phyloP scores from a whole-genome alignment of 2,797 vertebrate species.

The Scyliorhinus canicula region DNA sequence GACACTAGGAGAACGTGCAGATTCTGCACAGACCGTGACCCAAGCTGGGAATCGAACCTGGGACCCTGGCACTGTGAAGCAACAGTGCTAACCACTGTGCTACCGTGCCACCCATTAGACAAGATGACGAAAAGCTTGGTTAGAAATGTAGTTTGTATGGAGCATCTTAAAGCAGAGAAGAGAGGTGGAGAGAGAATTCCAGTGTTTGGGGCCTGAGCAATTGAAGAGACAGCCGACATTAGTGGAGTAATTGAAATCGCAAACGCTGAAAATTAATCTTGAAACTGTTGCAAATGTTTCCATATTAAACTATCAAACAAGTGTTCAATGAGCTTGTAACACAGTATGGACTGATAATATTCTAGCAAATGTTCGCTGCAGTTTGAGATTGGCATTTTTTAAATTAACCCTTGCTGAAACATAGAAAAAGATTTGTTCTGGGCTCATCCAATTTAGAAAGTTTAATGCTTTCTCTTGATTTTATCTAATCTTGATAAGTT shows the following conservation, averaged over 20 bases:
- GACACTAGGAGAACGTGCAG: no score
- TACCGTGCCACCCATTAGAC: no score
- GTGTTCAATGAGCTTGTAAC: not conserved
- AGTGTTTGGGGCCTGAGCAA: not conserved
- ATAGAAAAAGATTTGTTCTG: not conserved
- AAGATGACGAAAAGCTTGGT: not conserved
- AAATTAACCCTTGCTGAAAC: not conserved
- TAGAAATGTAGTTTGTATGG: not conserved
- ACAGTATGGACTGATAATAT: not conserved
- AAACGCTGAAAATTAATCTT: not conserved
- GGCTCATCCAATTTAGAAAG: not conserved
- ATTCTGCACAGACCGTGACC: no score
- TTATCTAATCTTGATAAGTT: not conserved
- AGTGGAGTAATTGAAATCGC: not conserved
- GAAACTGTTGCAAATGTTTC: not conserved
- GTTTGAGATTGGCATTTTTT: not conserved
- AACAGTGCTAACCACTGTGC: no score
- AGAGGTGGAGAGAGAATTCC: no score
- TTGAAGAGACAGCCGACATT: not conserved
- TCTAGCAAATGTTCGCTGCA: not conserved
- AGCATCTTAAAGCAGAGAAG: not conserved
- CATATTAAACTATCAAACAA: not conserved
- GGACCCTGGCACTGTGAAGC: no score
- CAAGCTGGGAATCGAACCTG: no score
- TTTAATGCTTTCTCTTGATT: not conserved